Evolutionary conservation across 2,797 vertebrate species (phyloP).

Genomic region (Lophotriccus pileatus): DNA sequence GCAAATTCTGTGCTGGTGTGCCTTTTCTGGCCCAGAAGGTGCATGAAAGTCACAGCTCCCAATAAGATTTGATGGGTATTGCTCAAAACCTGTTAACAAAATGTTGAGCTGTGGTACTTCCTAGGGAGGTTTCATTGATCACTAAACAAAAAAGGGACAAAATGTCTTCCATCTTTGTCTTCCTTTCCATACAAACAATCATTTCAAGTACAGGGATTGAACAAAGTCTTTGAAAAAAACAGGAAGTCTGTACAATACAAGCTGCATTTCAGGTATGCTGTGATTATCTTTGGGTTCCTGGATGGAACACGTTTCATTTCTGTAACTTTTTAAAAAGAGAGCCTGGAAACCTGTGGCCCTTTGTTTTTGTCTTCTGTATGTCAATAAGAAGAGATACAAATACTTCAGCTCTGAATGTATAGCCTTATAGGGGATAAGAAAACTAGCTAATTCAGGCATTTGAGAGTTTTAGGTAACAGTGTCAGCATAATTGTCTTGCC

Average conservation of each 20-base stretch:
- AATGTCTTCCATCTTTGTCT: neutral
- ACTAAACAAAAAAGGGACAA: neutral
- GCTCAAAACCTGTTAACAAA: neutral
- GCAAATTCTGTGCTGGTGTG: neutral
- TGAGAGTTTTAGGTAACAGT: slow-evolving; percentile 1
- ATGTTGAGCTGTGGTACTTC: neutral
- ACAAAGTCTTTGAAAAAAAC: neutral
- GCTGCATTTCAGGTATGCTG: neutral
- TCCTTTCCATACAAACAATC: neutral
- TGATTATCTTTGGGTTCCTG: neutral
- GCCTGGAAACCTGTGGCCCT: neutral
- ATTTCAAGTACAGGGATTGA: neutral
- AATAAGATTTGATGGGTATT: neutral
- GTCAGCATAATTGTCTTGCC: slow-evolving; percentile 4
- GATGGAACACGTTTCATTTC: neutral
- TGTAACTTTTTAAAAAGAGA: neutral
- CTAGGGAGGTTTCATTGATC: neutral
- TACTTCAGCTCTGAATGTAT: neutral
- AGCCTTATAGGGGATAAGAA: neutral
- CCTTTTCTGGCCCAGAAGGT: neutral
- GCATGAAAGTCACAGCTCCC: neutral
- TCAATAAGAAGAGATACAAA: neutral
- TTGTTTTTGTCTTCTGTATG: neutral
- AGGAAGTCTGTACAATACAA: neutral
- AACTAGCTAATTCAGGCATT: neutral